Evolutionary conservation across 1,140 invertebrate species (phyloP).

Genomic region (Procambarus clarkii): DNA sequence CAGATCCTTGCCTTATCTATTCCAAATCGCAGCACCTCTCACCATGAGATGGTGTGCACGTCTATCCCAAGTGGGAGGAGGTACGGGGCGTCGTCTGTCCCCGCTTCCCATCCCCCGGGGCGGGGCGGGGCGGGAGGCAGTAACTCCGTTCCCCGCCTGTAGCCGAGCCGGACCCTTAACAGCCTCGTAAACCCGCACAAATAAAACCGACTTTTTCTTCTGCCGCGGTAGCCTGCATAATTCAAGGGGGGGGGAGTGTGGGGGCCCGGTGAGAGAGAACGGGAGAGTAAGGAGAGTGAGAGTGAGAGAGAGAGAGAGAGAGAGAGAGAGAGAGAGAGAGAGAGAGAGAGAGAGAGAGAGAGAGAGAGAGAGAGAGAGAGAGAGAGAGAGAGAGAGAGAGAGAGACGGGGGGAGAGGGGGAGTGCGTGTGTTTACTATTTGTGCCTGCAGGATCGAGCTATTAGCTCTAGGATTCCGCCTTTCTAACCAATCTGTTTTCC

Average conservation of each 20-base stretch:
- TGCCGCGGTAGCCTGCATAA: constrained; percentile 67
- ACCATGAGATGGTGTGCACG: no score
- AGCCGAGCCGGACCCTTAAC: constrained; percentile 56
- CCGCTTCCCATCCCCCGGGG: no score
- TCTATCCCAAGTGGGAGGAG: no score
- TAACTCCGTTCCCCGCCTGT: neutral
- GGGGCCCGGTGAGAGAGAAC: constrained; percentile 22
- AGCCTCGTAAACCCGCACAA: constrained; percentile 66
- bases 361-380: neutral
- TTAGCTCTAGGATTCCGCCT: no score
- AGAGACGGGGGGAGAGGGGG: neutral
- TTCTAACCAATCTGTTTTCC: no score
- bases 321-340: neutral
- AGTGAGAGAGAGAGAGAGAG: neutral
- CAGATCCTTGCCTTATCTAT: no score
- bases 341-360: neutral
- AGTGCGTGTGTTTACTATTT: no score
- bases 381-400: constrained; percentile 2
- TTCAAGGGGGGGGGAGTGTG: constrained; percentile 44
- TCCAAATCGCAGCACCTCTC: no score
- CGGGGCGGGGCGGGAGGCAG: neutral
- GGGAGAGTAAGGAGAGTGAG: neutral
- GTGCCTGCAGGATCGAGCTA: no score
- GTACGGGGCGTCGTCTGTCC: no score
- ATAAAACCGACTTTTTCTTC: constrained; percentile 71